phyloP scores from a whole-genome alignment of 2,888 invertebrate genomes.

The Caenorhabditis sp. region DNA sequence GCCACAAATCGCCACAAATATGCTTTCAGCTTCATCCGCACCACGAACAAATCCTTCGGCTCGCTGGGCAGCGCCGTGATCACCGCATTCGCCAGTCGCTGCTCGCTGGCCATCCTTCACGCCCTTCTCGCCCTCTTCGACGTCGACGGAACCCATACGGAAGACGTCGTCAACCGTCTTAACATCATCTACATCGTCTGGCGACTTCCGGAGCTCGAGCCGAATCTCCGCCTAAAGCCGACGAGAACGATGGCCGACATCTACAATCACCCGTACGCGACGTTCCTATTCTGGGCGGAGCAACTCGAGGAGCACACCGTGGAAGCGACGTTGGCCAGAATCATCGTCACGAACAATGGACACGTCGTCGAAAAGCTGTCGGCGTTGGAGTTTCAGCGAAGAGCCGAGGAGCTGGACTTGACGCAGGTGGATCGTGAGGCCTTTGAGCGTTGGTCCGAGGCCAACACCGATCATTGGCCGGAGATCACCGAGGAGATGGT shows the following conservation, averaged over 20 bases:
- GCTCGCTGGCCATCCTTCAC: conserved; percentile 51
- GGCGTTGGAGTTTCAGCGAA: conserved; percentile 55
- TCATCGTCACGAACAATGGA: conserved; percentile 62
- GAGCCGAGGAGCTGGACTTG: conserved; percentile 8
- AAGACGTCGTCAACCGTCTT: conserved; percentile 66
- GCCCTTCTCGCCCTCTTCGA: conserved; percentile 65
- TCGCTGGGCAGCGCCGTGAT: conserved; percentile 54
- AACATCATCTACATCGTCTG: conserved; percentile 70
- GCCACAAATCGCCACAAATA: conserved; percentile 16
- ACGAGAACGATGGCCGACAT: conserved; percentile 51
- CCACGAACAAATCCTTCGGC: conserved; percentile 64
- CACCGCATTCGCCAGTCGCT: conserved; percentile 44
- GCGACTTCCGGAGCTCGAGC: conserved; percentile 56
- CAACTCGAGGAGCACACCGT: neutral
- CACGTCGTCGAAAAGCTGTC: conserved; percentile 60
- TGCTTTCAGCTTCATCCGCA: conserved; percentile 56
- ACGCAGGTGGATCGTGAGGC: conserved; percentile 26
- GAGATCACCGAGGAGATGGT: conserved; percentile 50
- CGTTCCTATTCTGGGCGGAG: conserved; percentile 55
- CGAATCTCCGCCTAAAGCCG: conserved; percentile 45
- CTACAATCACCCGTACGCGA: conserved; percentile 50
- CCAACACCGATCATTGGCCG: conserved; percentile 61
- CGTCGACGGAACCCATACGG: conserved; percentile 33
- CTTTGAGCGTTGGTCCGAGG: conserved; percentile 28
- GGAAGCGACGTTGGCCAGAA: conserved; percentile 44